Percentiles rank a stretch among this genome's conserved stretches.
phyloP scores from a whole-genome alignment of 1,140 invertebrate genomes.

The Drosophila parabipectinata region DNA sequence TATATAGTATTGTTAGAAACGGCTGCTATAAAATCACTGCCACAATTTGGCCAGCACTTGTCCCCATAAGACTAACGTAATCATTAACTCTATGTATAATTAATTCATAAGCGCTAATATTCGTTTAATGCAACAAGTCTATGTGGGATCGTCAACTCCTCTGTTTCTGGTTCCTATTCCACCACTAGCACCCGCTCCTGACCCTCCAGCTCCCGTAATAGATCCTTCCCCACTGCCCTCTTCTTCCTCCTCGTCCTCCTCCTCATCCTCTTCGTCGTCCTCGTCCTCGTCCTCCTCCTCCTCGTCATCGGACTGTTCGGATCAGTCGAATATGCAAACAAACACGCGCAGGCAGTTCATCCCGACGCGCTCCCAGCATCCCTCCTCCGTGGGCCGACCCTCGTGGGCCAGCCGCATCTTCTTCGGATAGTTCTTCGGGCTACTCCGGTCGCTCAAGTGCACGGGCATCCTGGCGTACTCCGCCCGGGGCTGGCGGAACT shows the following conservation, averaged over 20 bases:
- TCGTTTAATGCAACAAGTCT: conserved; percentile 80
- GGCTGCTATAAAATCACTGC: conserved; percentile 78
- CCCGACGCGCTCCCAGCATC: conserved; percentile 77
- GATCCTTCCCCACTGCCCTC: not conserved
- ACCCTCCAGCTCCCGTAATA: not conserved
- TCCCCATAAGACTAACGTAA: conserved; percentile 67
- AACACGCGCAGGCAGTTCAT: conserved; percentile 81
- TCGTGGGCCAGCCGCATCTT: conserved; percentile 78
- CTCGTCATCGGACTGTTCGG: conserved; percentile 31
- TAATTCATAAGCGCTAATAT: conserved; percentile 80
- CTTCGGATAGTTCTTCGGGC: conserved; percentile 82
- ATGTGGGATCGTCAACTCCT: conserved; percentile 51
- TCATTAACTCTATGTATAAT: conserved; percentile 66
- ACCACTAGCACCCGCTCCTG: not conserved
- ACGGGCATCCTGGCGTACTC: conserved; percentile 82
- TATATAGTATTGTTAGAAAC: conserved; percentile 71
- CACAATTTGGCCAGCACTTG: conserved; percentile 55
- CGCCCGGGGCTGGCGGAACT: conserved; percentile 76
- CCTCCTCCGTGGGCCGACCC: conserved; percentile 61
- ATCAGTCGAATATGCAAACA: conserved; percentile 83
- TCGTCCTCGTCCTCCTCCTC: conserved; percentile 21
- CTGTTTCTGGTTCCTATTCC: conserved; percentile 7
- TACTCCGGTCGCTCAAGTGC: conserved; percentile 78
- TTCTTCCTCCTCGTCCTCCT: conserved; percentile 5
- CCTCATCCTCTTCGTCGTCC: conserved; percentile 4